Conservation (phyloP, 2,888 invertebrate genomes). For the Pristionchus arcanus region DNA sequence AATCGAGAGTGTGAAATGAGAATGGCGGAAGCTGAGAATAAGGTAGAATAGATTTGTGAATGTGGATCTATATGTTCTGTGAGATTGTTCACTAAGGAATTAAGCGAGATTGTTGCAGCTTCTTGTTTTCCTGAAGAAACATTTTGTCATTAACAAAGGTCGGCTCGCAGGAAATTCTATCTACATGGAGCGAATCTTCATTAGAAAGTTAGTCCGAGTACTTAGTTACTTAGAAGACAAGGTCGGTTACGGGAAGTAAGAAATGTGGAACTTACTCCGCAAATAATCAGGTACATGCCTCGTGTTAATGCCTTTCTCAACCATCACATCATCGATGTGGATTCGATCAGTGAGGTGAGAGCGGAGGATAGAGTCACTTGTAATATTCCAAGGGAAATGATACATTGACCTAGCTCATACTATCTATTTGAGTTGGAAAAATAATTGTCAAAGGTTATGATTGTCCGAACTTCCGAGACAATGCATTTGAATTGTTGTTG, state of each 20-base stretch:
- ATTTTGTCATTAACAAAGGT: constrained; percentile 81
- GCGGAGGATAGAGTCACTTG: background rate
- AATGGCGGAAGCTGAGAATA: constrained; percentile 85
- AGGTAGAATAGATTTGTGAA: constrained; percentile 80
- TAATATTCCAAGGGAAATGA: too few relatives aligned
- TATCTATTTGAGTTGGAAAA: background rate
- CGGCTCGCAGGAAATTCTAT: constrained; percentile 76
- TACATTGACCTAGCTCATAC: too few relatives aligned
- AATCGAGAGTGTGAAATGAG: constrained; percentile 86
- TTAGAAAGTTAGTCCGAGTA: constrained; percentile 80
- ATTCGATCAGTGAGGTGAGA: constrained; percentile 89
- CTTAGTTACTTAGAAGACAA: background rate
- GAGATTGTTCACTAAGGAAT: background rate
- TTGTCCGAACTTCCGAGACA: too few relatives aligned
- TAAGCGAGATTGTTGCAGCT: constrained; percentile 80
- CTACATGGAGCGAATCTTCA: constrained; percentile 84
- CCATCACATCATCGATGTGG: constrained; percentile 94
- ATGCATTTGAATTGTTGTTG: background rate
- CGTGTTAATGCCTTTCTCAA: constrained; percentile 88
- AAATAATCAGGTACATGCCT: constrained; percentile 87
- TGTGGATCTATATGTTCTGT: background rate
- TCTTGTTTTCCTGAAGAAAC: constrained; percentile 86
- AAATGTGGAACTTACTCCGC: background rate
- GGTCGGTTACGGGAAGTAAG: too few relatives aligned
- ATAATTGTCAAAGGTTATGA: too few relatives aligned